A percentile compares a stretch with the other conserved stretches of the same genome.
These are phyloP conservation scores for Intellagama lesueurii DNA, from an alignment of 2,797 vertebrate species.

Conservation along the genomic window DNA sequence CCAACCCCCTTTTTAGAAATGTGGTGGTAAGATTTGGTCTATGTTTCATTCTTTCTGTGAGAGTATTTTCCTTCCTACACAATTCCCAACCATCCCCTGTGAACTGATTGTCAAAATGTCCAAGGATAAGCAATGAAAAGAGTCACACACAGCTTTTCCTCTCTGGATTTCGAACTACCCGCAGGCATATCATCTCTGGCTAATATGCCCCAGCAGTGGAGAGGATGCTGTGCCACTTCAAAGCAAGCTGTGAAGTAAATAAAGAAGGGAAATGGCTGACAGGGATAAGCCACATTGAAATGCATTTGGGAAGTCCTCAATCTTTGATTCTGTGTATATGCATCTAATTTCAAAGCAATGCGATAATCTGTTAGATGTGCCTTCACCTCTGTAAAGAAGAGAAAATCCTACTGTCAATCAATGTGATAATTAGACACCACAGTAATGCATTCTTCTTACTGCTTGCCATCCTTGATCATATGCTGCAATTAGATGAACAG, in stretches of 20 bases:
- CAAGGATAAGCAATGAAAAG: not conserved
- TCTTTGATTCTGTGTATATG: conserved; percentile 77
- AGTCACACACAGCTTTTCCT: not conserved
- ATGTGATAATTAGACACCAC: conserved; percentile 77
- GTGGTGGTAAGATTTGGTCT: not conserved
- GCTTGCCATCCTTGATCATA: conserved; percentile 80
- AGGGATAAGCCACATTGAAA: conserved; percentile 71
- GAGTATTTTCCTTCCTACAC: not conserved
- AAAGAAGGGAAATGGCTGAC: conserved; percentile 62
- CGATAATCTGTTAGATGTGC: conserved; percentile 75
- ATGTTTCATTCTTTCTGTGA: not conserved
- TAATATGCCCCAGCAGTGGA: conserved; percentile 54
- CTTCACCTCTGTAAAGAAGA: conserved; percentile 74
- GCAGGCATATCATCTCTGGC: not conserved
- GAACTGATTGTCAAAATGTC: not conserved
- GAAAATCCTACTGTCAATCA: conserved; percentile 77
- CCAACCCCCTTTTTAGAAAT: not conserved
- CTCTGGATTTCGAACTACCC: conserved; percentile 36
- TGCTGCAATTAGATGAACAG: conserved; percentile 75
- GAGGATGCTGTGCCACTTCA: conserved; percentile 70
- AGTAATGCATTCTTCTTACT: conserved; percentile 76
- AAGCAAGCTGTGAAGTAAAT: conserved; percentile 68
- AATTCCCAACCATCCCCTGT: no score
- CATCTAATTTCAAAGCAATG: conserved; percentile 79
- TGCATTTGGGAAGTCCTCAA: conserved; percentile 72